Conservation (phyloP, 1,140 invertebrate genomes). For the Steinernema feltiae region DNA sequence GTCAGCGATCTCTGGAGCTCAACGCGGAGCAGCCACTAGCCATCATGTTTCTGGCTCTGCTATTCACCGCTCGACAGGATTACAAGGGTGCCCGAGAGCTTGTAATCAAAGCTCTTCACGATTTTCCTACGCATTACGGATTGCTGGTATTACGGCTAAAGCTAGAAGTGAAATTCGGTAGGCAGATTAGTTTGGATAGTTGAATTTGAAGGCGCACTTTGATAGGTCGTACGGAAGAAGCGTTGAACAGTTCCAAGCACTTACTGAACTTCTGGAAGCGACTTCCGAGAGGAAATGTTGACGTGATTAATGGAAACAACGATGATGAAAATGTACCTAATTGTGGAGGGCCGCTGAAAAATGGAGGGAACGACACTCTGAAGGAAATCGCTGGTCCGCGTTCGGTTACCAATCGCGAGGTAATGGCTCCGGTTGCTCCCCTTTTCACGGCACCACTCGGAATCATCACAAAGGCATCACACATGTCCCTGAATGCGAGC, state of each 20-base stretch:
- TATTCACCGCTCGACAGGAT: slow-evolving; percentile 54
- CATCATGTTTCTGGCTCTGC: slow-evolving; percentile 52
- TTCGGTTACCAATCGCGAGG: slow-evolving; percentile 34
- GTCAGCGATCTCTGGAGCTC: slow-evolving; percentile 43
- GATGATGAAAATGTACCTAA: slow-evolving; percentile 14
- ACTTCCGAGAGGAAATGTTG: background rate
- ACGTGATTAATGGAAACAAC: slow-evolving; percentile 15
- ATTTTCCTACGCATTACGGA: slow-evolving; percentile 57
- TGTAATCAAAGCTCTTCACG: slow-evolving; percentile 44
- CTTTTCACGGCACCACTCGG: slow-evolving; percentile 47
- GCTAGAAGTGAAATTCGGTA: slow-evolving; percentile 46
- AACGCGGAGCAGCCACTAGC: slow-evolving; percentile 51
- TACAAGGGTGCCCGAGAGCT: slow-evolving; percentile 51
- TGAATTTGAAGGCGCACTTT: background rate
- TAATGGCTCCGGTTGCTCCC: slow-evolving; percentile 42
- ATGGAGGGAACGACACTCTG: background rate
- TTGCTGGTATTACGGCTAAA: slow-evolving; percentile 52
- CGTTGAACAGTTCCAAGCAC: slow-evolving; percentile 47
- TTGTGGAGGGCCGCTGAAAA: slow-evolving; percentile 17
- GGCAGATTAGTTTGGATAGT: too few species aligned
- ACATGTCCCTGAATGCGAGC: slow-evolving; percentile 31
- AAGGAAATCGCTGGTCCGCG: slow-evolving; percentile 14
- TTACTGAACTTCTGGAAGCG: slow-evolving; percentile 47
- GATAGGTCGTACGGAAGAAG: slow-evolving; percentile 47
- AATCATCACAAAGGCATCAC: slow-evolving; percentile 34